Evolutionary conservation across 37 sponge, comb jelly and placozoan genomes (phyloP), one percentile per base, ranked within the genome.

Genomic region (Corticium candelabrum): DNA sequence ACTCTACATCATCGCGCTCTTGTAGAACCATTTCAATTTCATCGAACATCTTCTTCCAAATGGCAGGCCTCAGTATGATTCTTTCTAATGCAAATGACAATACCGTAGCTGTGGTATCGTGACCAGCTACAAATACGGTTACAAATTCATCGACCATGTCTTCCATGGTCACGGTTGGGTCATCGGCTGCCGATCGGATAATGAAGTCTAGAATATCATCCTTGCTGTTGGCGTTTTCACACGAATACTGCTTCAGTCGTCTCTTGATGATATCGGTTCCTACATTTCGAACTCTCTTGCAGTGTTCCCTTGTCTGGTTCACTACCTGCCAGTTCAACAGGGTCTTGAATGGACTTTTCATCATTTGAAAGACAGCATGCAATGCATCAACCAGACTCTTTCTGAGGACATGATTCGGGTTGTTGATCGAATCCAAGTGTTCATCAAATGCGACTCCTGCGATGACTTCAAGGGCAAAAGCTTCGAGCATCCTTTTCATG

Each of bases 111-210:
- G 70, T 79, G 38, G 71, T 73, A 27, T 79, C 80, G 69, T 40
- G 56, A 7, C 80, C 80, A 2, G 80, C 80, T 7, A 43, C 38
- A 4, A 79, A 34, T 41, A 79, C 39, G 32, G 40, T 74, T 7
- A 74, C 37, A 30, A n/a, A 79, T 4, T 79, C 80, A 68, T 79
- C 80, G 15, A 79, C 71, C 5, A 79, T 5, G 34, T 79, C 71
- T 40, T 79, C 80, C 5, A 79, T 3, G 1, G 69, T 37, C 4
- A 79, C 34, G 1, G 39, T 27, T 33, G 56, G 68, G 5, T 57
- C 39, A 2, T 32, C 69, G 5, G 56, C 71, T 21, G 71, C 80
- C 39, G 38, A 32, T 68, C 62, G 62, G 15, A 50, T 11, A 50
- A 50, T 50, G 15, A 50, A 50, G 15, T 11, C 21, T 21, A 50